Base-by-base conservation (phyloP, 30 jellyfish, hydroid and myxozoan genomes). In the Chrysaora quinquecirrha region DNA sequence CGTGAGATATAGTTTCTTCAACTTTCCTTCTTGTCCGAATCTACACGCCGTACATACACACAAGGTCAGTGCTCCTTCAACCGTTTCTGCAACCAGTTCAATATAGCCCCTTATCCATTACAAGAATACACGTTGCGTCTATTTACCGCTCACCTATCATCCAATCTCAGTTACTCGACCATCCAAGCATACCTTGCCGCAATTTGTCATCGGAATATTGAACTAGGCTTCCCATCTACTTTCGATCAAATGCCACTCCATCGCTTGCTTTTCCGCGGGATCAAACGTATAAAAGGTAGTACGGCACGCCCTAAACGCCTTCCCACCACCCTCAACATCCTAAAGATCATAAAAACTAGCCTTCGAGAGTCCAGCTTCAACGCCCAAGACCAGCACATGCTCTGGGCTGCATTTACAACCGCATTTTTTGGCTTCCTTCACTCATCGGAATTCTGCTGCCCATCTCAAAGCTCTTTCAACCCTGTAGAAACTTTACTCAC, bases 361-460 rank as follows among this genome's bases (percentile, higher is more conserved):
- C 72, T 60, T 4, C 72, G 28, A 10, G 23, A 9, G 23, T 10
- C 72, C 9, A 25, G 11, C 28, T 60, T n/a, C 72, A n/a, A 22
- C n/a, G 22, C 72, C 72, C 6, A 21, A n/a, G n/a, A n/a, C n/a
- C 72, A 60, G 23, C 72, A 4, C n/a, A 25, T 25, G 58, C 16
- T 43, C 12, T 43, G 58, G 58, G 58, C 58, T 16, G 58, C 58
- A 43, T 43, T 43, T 16, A 43, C 58, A 9, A 43, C 58, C 12
- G 58, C 58, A 43, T 43, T 43, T 43, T 43, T 43, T 43, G 58
- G 33, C 10, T 60, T 60, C 72, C 33, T 60, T 4, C 10, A 22
- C 10, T 10, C 72, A 60, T 6, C 72, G 10, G 72, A 60, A 60
- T 60, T n/a, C 72, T 25, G 28, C 32, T 60, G 19, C 28, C 72